A percentile compares a stretch with the other conserved stretches of the same genome.
Evolutionary conservation across 2,888 invertebrate species (phyloP).

Genomic region (Pollenia labialis): DNA sequence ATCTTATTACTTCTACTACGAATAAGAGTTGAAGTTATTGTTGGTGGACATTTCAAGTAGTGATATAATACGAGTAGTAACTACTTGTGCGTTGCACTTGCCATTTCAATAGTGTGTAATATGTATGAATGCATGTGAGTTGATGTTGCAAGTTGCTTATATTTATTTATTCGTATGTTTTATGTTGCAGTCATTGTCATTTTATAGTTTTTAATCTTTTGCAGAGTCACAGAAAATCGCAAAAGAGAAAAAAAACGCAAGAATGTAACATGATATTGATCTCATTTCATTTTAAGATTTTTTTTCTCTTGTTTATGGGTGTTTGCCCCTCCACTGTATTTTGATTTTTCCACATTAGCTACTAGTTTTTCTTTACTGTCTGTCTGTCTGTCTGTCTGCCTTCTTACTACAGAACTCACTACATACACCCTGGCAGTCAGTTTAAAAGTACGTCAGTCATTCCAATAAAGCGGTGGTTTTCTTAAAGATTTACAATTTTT

Average conservation of each 20-base stretch:
- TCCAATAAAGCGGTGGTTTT: conserved; percentile 64
- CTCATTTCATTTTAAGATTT: conserved; percentile 62
- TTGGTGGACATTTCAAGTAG: conserved; percentile 55
- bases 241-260: conserved; percentile 36
- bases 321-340: conserved; percentile 30
- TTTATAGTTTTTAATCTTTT: conserved; percentile 66
- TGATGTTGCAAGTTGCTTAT: conserved; percentile 24
- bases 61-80: conserved; percentile 56
- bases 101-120: conserved; percentile 52
- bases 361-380: conserved; percentile 62
- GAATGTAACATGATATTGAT: conserved; percentile 72
- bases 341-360: conserved; percentile 59
- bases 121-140: conserved; percentile 8
- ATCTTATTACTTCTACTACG: conserved; percentile 65
- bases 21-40: conserved; percentile 44
- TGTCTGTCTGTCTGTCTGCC: background rate
- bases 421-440: conserved; percentile 2
- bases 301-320: background rate
- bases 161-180: conserved; percentile 45
- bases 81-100: conserved; percentile 71
- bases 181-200: conserved; percentile 58
- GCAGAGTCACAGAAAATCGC: conserved; percentile 23
- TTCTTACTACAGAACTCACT: conserved; percentile 12
- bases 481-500: conserved; percentile 66
- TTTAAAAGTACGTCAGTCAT: conserved; percentile 16